Base-by-base conservation (phyloP, 2,888 invertebrate genomes). In the Priocnemis perturbator region DNA sequence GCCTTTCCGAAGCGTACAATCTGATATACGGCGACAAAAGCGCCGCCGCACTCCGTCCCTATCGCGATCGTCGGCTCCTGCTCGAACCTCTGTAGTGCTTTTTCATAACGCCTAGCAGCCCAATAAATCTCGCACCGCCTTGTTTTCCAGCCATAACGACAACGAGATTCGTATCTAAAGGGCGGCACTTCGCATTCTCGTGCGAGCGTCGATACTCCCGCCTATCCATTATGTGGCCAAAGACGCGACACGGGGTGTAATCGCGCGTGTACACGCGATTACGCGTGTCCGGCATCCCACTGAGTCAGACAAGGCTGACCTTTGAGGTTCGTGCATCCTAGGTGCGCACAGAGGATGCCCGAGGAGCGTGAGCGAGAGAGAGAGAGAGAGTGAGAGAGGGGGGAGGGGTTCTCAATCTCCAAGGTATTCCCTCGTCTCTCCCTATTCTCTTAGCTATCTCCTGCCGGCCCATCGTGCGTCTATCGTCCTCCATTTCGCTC, bases 251-350 rank as follows among this genome's bases (percentile, higher is more conserved):
- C 71, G 67, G 53, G 53, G 48, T 17, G 47, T 78, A 74, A 78
- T 76, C 76, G 60, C 56, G 60, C 44, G 56, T 17, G 55, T 66
- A 69, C 78, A 78, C 78, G 77, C 78, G 67, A 78, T 74, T 76
- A 74, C 67, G 79, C 74, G 71, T 73, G 74, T 69, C 60, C 60
- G 64, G 69, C 65, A 60, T 63, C 61, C 68, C 57, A 17, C 23
- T 3, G 37, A 7, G 60, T 70, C 56, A 55, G 30, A 67, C 44
- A 60, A 48, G 57, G n/a, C 57, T 67, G 65, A 64, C 56, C 73
- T 67, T 56, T 62, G 50, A 19, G 50, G 17, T 50, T 50, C 17
- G 50, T 50, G 50, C 50, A 19, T 19, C 50, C 50, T 17, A 17
- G n/a, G 15, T n/a, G 57, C 30, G 19, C 44, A 67, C 57, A n/a